Evolutionary conservation across 1,140 invertebrate species (phyloP).

Genomic region (Ladona fulva): DNA sequence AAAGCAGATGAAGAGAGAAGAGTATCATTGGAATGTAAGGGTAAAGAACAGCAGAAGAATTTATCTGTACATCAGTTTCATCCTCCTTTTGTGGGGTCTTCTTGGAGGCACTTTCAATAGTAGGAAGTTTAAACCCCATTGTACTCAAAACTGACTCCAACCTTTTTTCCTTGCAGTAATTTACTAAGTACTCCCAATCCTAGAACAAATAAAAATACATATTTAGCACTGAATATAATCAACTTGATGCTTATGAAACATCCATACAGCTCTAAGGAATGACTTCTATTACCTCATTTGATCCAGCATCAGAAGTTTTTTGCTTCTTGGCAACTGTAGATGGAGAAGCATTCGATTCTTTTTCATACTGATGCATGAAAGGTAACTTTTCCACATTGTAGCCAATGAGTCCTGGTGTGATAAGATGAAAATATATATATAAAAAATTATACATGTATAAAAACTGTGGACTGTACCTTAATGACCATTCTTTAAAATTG

Average conservation of each 20-base stretch:
- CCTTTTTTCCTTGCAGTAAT: conserved; percentile 34
- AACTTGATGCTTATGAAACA: conserved; percentile 31
- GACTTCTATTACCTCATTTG: conserved; percentile 39
- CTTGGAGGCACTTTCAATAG: conserved; percentile 21
- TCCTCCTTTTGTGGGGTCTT: conserved; percentile 25
- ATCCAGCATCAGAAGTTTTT: conserved; percentile 45
- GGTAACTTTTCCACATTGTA: conserved; percentile 58
- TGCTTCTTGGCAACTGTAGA: conserved; percentile 45
- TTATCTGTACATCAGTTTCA: conserved; percentile 44
- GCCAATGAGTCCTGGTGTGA: conserved; percentile 46
- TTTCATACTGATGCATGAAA: conserved; percentile 39
- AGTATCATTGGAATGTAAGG: conserved; percentile 63
- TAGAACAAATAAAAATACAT: conserved; percentile 28
- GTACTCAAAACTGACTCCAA: conserved; percentile 18
- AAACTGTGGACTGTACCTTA: too few relatives aligned
- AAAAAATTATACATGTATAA: too few relatives aligned
- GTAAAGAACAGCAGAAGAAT: conserved; percentile 59
- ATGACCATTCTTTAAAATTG: conserved; percentile 29
- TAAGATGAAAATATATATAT: too few relatives aligned
- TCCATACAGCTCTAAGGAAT: conserved; percentile 45
- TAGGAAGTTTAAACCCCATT: conserved; percentile 15
- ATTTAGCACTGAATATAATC: conserved; percentile 9
- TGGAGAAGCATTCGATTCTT: conserved; percentile 28
- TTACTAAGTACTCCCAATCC: conserved; percentile 70
- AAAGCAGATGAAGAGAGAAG: conserved; percentile 76